Evolutionary conservation across 2,888 invertebrate genomes (phyloP).

Genomic region (Tuta absoluta): DNA sequence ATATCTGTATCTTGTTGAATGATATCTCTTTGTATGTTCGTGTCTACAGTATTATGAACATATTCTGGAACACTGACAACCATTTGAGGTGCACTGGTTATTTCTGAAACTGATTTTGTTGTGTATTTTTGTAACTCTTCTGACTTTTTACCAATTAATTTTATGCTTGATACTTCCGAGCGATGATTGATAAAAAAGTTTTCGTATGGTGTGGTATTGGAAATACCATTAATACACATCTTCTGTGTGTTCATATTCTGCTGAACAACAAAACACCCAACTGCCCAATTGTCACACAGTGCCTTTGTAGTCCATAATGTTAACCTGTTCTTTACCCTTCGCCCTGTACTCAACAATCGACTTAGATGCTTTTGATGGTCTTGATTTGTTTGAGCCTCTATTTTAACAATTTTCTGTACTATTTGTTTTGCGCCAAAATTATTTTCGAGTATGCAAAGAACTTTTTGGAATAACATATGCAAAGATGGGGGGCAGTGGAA

Average conservation of each 20-base stretch:
- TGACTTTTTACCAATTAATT: neutral
- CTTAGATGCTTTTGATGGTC: neutral
- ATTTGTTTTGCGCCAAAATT: neutral
- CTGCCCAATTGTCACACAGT: constrained; percentile 14
- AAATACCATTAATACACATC: neutral
- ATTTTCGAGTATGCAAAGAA: neutral
- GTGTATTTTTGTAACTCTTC: too few species aligned
- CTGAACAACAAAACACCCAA: constrained; percentile 12
- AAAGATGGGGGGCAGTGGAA: neutral
- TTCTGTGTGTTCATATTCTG: neutral
- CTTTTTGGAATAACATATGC: neutral
- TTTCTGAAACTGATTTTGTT: neutral
- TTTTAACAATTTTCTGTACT: neutral
- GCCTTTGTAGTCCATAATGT: neutral
- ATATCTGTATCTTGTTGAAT: neutral
- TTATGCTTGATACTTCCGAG: neutral
- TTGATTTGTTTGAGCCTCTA: neutral
- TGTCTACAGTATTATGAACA: neutral
- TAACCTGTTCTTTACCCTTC: neutral
- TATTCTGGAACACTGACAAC: neutral
- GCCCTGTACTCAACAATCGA: neutral
- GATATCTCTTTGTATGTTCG: neutral
- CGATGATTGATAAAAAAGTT: neutral
- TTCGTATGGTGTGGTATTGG: neutral
- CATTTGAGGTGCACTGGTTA: neutral